Percentiles rank a stretch among this genome's conserved stretches.
Evolutionary conservation across 64 coral and sea anemone species (phyloP).

Genomic region (Dendrophyllia cribrosa): DNA sequence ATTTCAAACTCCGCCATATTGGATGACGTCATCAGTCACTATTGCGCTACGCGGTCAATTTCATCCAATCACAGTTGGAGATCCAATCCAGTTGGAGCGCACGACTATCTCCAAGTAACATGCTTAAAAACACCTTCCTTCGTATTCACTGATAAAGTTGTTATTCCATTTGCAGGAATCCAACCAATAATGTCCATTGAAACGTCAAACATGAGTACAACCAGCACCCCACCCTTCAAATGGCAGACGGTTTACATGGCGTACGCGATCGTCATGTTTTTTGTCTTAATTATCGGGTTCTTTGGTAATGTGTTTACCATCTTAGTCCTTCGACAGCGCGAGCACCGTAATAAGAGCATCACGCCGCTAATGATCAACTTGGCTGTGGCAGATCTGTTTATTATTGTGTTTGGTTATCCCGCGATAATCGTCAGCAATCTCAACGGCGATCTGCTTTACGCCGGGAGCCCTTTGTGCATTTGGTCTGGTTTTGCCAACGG

Average conservation of each 20-base stretch:
- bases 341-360: conserved; percentile 46
- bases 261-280: conserved; percentile 43
- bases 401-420: conserved; percentile 53
- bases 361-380: conserved; percentile 57
- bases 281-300: conserved; percentile 52
- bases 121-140: too few relatives aligned
- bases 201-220: neutral
- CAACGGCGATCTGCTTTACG: neutral
- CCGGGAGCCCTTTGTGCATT: neutral
- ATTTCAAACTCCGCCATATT: too few relatives aligned
- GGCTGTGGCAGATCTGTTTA: conserved; percentile 63
- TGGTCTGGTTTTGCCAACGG: conserved; percentile 67
- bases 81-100: too few relatives aligned
- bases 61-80: too few relatives aligned
- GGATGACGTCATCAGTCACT: too few relatives aligned
- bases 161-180: too few relatives aligned
- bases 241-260: neutral
- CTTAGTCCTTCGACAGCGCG: conserved; percentile 24
- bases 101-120: too few relatives aligned
- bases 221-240: neutral
- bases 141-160: too few relatives aligned
- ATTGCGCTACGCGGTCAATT: too few relatives aligned
- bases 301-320: conserved; percentile 40
- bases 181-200: neutral
- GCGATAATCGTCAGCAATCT: conserved; percentile 39